Evolutionary conservation across 2,797 vertebrate species (phyloP), one percentile per base, ranked within the genome.

Genomic region (Anabas testudineus): DNA sequence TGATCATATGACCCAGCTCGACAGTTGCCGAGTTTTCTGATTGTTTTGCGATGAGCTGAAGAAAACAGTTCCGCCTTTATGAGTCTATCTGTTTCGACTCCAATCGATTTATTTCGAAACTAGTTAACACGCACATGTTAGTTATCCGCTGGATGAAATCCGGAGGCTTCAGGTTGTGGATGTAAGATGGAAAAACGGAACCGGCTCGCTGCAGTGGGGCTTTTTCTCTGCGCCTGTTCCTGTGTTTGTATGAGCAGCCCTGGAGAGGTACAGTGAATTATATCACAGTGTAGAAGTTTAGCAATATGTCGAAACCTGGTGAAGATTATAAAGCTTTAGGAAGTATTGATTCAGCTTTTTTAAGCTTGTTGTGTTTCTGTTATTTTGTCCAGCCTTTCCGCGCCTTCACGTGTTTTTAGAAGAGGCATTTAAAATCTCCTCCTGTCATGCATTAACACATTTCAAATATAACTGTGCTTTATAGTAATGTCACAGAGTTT

Each of bases 1-100:
- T 21, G 46, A 49, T 90, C 88, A 87, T 43, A 55, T 88, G 88
- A 80, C 15, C 26, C 51, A 36, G 0, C 42, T 24, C 48, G 10
- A 1, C 2, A 3, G 14, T 0, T 0, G 7, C 7, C 7, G 13
- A 9, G 1, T 7, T 24, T 12, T 4, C 14, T 0, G 3, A 0
- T 15, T 1, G 2, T 14, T 1, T 0, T 37, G 55, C 14, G 3
- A 19, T 2, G 34, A 18, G 14, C 6, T 10, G 19, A 34, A 5
- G 1, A 28, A 2, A 13, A 1, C 9, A 0, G 0, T 61, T 60
- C 3, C 8, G 8, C 2, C 2, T 41, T 19, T 19, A 0, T 5
- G 0, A 1, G 4, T 22, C 4, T 7, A 0, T 7, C 2, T 5
- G 13, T 36, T 28, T 18, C 42, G 18, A 0, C 5, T 16, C 36